A percentile compares a stretch with the other conserved stretches of the same genome.
These are phyloP conservation scores for Equus quagga DNA, from an alignment of 2,113 vertebrate genomes.

Conservation along the genomic window DNA sequence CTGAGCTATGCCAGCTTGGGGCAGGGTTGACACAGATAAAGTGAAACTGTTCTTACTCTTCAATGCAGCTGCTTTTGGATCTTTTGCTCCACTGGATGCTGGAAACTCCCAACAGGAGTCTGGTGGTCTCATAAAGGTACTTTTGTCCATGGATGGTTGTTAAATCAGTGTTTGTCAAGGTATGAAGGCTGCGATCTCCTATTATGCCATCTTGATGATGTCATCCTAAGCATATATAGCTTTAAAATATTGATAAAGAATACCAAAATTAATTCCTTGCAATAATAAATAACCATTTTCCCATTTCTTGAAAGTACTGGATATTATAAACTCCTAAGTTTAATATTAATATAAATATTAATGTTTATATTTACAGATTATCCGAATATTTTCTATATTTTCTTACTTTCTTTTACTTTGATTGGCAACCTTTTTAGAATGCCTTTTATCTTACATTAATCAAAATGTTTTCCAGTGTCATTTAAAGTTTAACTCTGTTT, in stretches of 20 bases:
- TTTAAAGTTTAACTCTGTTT: background rate
- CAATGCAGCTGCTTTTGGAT: background rate
- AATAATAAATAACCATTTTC: background rate
- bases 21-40: too few relatives aligned
- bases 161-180: too few relatives aligned
- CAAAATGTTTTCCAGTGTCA: background rate
- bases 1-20: background rate
- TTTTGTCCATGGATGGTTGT: too few relatives aligned
- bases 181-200: background rate
- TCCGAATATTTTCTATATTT: background rate
- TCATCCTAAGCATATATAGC: background rate
- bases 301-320: background rate
- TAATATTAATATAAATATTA: too few relatives aligned
- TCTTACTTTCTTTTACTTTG: background rate
- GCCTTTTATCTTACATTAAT: background rate
- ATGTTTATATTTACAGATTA: too few relatives aligned
- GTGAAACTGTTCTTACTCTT: background rate
- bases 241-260: background rate
- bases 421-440: background rate
- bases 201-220: background rate
- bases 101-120: background rate
- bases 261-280: background rate
- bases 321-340: background rate
- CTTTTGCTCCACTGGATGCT: background rate
- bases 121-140: background rate